phyloP scores from a whole-genome alignment of 2,888 invertebrate genomes.

The Podabrus alpinus region DNA sequence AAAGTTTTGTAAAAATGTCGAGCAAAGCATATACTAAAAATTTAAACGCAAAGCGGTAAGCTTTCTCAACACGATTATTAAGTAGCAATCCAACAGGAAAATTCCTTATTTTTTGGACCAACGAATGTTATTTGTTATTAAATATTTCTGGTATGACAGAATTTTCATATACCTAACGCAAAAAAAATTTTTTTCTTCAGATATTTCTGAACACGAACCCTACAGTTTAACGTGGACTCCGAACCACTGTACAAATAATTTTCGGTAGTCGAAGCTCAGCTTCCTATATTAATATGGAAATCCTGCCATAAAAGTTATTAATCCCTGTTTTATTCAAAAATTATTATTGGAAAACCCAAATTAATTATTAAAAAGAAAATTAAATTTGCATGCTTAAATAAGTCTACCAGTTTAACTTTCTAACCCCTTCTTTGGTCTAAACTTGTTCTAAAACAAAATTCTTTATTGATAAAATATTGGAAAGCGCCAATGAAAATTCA shows the following conservation, averaged over 20 bases:
- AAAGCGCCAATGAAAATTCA: background rate
- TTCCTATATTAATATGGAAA: background rate
- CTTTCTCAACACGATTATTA: background rate
- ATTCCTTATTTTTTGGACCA: background rate
- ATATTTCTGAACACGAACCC: too few relatives aligned
- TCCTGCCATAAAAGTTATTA: background rate
- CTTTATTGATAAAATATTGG: background rate
- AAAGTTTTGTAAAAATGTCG: background rate
- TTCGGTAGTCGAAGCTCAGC: too few relatives aligned
- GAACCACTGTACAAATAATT: too few relatives aligned
- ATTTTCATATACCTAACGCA: background rate
- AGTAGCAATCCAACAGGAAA: background rate
- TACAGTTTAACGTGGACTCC: too few relatives aligned
- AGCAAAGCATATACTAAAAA: background rate
- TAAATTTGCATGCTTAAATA: background rate
- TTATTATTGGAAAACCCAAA: background rate
- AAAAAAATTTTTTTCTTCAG: background rate
- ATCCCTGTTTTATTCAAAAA: background rate
- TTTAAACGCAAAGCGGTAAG: background rate
- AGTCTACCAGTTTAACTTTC: background rate
- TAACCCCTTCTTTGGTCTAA: background rate
- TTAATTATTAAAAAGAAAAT: too few relatives aligned
- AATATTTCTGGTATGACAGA: background rate
- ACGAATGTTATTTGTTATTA: background rate
- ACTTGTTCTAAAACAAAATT: background rate